A percentile compares a stretch with the other conserved stretches of the same genome.
Evolutionary conservation across 2,888 invertebrate genomes (phyloP).

Genomic region (Caenorhabditis sp.): DNA sequence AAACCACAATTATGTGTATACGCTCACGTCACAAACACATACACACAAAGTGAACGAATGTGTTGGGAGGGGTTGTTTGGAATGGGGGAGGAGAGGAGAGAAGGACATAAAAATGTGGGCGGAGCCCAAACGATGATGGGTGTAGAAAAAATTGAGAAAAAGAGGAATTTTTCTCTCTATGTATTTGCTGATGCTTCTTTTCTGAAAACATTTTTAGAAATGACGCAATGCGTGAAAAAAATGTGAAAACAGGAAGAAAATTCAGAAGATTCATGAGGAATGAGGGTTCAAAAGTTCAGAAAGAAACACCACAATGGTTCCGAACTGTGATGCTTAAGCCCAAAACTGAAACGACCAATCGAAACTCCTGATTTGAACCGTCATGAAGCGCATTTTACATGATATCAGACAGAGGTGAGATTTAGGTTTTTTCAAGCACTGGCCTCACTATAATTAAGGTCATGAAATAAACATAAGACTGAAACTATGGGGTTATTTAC

Average conservation of each 20-base stretch:
- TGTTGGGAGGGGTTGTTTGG: background rate
- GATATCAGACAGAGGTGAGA: too few relatives aligned
- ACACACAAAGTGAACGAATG: constrained; percentile 37
- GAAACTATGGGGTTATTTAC: too few relatives aligned
- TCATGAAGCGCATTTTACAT: too few relatives aligned
- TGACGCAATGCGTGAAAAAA: background rate
- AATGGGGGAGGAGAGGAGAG: background rate
- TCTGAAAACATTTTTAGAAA: background rate
- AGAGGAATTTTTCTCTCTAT: background rate
- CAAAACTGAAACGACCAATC: too few relatives aligned
- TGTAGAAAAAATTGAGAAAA: background rate
- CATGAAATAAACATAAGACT: too few relatives aligned
- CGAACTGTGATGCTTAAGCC: too few relatives aligned
- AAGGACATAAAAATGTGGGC: background rate
- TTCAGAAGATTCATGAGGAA: background rate
- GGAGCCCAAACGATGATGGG: background rate
- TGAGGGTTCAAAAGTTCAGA: constrained; percentile 12
- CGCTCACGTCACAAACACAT: background rate
- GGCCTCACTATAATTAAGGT: too few relatives aligned
- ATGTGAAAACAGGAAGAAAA: background rate
- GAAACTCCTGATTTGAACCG: too few relatives aligned
- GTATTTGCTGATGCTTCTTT: background rate
- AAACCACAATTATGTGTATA: constrained; percentile 38
- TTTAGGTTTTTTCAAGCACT: too few relatives aligned
- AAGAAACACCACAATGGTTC: too few relatives aligned